Evolutionary conservation across 2,888 invertebrate genomes (phyloP), one percentile per base, ranked within the genome.

Genomic region (Epirrhoe alternata): DNA sequence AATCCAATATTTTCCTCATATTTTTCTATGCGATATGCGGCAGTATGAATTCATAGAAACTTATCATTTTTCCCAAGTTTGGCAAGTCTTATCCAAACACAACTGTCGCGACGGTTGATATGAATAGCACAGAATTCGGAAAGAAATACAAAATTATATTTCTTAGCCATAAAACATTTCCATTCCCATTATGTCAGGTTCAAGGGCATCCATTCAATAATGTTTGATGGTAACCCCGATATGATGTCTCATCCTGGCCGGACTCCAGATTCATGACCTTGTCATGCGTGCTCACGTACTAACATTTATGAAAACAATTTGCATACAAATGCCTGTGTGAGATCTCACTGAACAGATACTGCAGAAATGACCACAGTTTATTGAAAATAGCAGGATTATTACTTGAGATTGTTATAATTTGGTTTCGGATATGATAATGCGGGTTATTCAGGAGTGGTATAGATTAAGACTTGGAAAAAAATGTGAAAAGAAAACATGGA

Each of bases 191-290:
- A 50, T 49, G 50, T 45, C 51, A 70, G 49, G 70, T 68, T 70
- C 70, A 68, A 62, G 67, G 70, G 49, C 60, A 53, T 17, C 59
- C 63, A 65, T 67, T 65, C 68, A 77, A 80, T 78, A 68, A 73
- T 73, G 79, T 80, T 75, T 74, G 78, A 80, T 82, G 78, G 78
- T 79, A 81, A 80, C 75, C 73, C 70, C 66, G 51, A 72, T 75
- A 80, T 73, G 75, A 75, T 75, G 77, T 75, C 80, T 77, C 70
- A 71, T 77, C 71, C 85, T 90, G 89, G 90, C 87, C 72, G 69
- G 72, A 70, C 79, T 89, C 90, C 90, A 91, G 87, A 80, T 74
- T 72, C 70, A 71, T 80, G 85, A 84, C 90, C 88, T 89, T 89
- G 87, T 77, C 80, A 79, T 84, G 83, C 82, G 80, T 81, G 75